These are phyloP conservation scores for Tetragonula clypearis DNA, from an alignment of 1,140 invertebrate genomes.

Conservation along the genomic window DNA sequence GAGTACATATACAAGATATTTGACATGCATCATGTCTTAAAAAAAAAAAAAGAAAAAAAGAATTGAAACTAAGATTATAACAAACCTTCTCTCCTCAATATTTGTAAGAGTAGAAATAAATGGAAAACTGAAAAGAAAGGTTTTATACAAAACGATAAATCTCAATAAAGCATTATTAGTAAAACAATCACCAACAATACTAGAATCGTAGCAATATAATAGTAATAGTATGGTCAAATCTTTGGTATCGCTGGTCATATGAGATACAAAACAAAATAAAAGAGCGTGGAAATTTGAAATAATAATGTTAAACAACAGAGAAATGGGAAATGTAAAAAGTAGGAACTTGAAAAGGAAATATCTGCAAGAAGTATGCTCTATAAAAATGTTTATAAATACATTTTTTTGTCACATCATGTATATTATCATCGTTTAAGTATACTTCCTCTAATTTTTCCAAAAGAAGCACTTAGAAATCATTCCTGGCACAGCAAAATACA, in stretches of 20 bases:
- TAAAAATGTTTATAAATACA: background rate
- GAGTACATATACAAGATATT: background rate
- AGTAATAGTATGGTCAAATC: background rate
- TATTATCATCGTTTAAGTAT: background rate
- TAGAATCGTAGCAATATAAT: background rate
- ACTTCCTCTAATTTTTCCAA: conserved; percentile 36
- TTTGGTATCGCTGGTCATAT: background rate
- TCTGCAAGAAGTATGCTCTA: background rate
- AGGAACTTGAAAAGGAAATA: conserved; percentile 41
- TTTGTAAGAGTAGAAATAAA: conserved; percentile 14
- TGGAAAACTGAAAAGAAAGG: conserved; percentile 2
- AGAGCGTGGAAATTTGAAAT: conserved; percentile 16
- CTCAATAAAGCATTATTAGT: conserved; percentile 40
- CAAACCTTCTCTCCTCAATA: conserved; percentile 33
- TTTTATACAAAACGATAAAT: conserved; percentile 37
- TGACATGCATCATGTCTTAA: conserved; percentile 26
- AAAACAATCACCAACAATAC: conserved; percentile 42
- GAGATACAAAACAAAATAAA: background rate
- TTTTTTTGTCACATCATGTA: background rate
- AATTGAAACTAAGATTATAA: background rate
- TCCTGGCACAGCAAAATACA: conserved; percentile 49
- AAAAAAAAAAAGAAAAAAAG: background rate
- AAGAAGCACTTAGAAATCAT: conserved; percentile 25
- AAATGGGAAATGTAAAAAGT: conserved; percentile 18
- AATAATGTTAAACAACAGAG: conserved; percentile 21